Evolutionary conservation across 2,797 vertebrate species (phyloP).

Genomic region (Lutjanus campechanus): DNA sequence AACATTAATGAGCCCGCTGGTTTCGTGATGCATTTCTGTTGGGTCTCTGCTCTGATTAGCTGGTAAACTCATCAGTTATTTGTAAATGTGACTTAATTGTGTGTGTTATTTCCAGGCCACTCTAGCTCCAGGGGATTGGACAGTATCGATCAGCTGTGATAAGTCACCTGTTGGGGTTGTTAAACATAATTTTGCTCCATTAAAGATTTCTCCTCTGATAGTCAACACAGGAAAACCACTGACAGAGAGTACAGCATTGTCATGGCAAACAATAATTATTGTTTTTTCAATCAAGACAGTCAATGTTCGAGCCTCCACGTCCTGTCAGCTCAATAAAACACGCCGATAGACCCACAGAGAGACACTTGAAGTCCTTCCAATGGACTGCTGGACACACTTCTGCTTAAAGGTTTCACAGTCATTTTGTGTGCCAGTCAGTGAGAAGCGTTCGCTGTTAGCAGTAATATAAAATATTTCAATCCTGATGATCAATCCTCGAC

Average conservation of each 20-base stretch:
- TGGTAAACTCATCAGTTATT: not conserved
- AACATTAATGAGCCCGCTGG: not conserved
- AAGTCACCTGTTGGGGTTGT: not conserved
- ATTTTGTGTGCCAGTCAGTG: slow-evolving; percentile 16
- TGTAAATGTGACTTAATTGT: not conserved
- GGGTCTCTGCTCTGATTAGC: slow-evolving; percentile 10
- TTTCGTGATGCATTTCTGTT: not conserved
- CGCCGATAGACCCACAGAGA: not conserved
- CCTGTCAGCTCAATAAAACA: not conserved
- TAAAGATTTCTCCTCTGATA: slow-evolving; percentile 29
- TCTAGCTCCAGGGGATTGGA: not conserved
- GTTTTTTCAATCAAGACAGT: not conserved
- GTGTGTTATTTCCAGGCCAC: not conserved
- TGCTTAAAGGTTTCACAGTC: slow-evolving; percentile 19
- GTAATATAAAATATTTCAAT: not conserved
- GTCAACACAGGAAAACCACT: slow-evolving; percentile 23
- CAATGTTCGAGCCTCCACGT: not conserved
- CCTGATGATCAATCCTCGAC: slow-evolving; percentile 13
- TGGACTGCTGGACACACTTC: slow-evolving; percentile 4
- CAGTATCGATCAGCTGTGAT: not conserved
- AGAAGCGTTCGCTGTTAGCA: not conserved
- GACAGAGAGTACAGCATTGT: slow-evolving; percentile 31
- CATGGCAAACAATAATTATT: not conserved
- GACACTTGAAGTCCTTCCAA: not conserved
- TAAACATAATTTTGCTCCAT: not conserved